phyloP scores from a whole-genome alignment of 2,113 vertebrate genomes.

The Psophia crepitans region DNA sequence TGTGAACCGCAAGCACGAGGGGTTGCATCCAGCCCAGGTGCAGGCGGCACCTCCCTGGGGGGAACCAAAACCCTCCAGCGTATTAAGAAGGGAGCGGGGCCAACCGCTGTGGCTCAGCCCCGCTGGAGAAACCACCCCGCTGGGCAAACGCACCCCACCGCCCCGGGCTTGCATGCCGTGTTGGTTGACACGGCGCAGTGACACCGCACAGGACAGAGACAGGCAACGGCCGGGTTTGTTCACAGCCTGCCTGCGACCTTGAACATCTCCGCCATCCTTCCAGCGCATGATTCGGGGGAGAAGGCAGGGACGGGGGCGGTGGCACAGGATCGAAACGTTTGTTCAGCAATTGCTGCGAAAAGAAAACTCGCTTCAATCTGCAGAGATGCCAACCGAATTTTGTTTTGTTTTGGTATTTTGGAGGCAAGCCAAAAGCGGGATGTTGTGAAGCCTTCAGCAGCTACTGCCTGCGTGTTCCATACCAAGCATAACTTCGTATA shows the following conservation, averaged over 20 bases:
- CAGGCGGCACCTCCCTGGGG: not conserved
- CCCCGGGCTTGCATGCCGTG: fast-evolving
- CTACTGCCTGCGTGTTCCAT: conserved; percentile 51
- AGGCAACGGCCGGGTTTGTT: not conserved
- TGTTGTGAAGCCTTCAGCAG: conserved; percentile 44
- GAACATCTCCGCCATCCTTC: not conserved
- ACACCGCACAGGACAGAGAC: not conserved
- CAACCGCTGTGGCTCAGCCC: not conserved
- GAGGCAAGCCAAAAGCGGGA: conserved; percentile 18
- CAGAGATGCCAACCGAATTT: conserved; percentile 38
- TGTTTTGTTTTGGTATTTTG: conserved; percentile 29
- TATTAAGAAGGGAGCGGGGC: fast-evolving
- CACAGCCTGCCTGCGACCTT: conserved; percentile 13
- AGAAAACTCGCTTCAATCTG: conserved; percentile 30
- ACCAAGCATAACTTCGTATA: conserved; percentile 57
- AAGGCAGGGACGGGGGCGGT: not conserved
- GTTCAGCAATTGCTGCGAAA: conserved; percentile 56
- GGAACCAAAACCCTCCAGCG: not conserved
- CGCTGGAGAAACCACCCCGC: not conserved
- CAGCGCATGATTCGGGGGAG: conserved; percentile 3
- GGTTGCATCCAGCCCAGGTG: not conserved
- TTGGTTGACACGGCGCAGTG: fast-evolving
- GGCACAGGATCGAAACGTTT: conserved; percentile 30
- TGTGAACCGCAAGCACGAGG: fast-evolving
- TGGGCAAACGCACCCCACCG: fast-evolving